Percentiles rank a stretch among this genome's conserved stretches.
Conservation (phyloP, 2,113 vertebrate genomes). For the Natator depressus region DNA sequence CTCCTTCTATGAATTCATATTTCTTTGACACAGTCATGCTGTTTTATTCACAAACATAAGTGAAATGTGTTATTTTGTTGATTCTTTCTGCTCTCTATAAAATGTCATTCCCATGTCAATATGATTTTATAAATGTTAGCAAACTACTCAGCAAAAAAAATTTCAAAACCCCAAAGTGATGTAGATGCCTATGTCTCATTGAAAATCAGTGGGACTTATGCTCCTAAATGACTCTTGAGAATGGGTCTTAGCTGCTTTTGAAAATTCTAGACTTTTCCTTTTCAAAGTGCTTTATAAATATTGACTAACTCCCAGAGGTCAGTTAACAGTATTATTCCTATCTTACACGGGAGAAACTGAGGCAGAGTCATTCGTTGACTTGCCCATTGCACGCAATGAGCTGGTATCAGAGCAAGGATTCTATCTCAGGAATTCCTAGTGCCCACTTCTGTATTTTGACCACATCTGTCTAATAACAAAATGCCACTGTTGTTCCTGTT, state of each 20-base stretch:
- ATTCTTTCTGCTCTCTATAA: neutral
- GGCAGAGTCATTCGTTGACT: neutral
- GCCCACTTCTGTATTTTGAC: neutral
- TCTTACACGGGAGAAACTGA: neutral
- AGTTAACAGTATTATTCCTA: neutral
- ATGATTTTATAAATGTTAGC: neutral
- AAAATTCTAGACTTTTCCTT: neutral
- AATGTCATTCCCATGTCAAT: neutral
- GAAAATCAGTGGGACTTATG: neutral
- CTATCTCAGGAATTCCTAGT: neutral
- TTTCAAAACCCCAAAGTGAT: neutral
- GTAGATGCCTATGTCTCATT: constrained; percentile 5
- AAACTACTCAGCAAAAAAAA: neutral
- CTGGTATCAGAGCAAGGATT: neutral
- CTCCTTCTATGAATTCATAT: neutral
- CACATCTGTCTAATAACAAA: neutral
- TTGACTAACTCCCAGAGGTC: neutral
- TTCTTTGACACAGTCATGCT: neutral
- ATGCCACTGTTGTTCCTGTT: neutral
- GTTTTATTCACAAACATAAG: neutral
- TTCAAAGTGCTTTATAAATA: constrained; percentile 17
- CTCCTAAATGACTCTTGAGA: neutral
- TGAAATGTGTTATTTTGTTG: neutral
- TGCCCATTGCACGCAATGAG: neutral
- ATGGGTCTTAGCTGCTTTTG: neutral